Percentiles rank a stretch among this genome's conserved stretches.
These are phyloP conservation scores for Gymnarchus niloticus DNA, from an alignment of 2,113 vertebrate genomes.

Conservation along the genomic window DNA sequence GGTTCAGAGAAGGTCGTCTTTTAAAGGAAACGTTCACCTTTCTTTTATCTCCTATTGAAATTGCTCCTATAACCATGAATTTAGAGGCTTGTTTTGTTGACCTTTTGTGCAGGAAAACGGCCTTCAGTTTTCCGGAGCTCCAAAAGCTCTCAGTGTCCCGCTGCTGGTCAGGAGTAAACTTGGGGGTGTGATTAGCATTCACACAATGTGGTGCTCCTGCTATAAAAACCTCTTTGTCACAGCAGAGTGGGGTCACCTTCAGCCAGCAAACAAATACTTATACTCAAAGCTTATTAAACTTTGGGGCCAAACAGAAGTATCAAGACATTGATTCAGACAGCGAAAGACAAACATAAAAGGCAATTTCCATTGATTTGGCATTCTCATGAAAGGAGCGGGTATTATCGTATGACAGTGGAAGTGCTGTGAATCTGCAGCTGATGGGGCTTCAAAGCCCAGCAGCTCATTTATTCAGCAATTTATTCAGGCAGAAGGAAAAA, in stretches of 20 bases:
- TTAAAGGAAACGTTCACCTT: background rate
- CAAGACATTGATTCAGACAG: slow-evolving; percentile 59
- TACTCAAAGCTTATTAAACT: slow-evolving; percentile 68
- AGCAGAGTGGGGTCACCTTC: slow-evolving; percentile 61
- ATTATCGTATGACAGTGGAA: slow-evolving; percentile 46
- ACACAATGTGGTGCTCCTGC: slow-evolving; percentile 52
- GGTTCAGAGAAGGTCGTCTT: background rate
- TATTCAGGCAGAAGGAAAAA: slow-evolving; percentile 51
- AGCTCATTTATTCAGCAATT: slow-evolving; percentile 50
- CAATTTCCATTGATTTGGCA: slow-evolving; percentile 71
- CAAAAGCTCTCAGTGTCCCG: slow-evolving; percentile 57
- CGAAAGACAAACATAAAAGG: slow-evolving; percentile 64
- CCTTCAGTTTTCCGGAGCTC: slow-evolving; percentile 51
- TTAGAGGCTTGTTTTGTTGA: slow-evolving; percentile 42
- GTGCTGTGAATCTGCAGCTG: slow-evolving; percentile 48
- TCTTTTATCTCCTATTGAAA: background rate
- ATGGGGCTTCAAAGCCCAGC: slow-evolving; percentile 56
- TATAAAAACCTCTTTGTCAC: slow-evolving; percentile 69
- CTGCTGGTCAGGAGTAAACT: slow-evolving; percentile 59
- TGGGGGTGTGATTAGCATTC: slow-evolving; percentile 52
- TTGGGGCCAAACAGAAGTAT: slow-evolving; percentile 61
- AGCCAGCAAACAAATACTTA: slow-evolving; percentile 59
- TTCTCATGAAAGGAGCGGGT: slow-evolving; percentile 56
- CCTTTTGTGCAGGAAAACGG: slow-evolving; percentile 52
- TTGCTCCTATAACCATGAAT: slow-evolving; percentile 39